Conservation (phyloP, 2,113 vertebrate species). For the Dipodomys merriami region DNA sequence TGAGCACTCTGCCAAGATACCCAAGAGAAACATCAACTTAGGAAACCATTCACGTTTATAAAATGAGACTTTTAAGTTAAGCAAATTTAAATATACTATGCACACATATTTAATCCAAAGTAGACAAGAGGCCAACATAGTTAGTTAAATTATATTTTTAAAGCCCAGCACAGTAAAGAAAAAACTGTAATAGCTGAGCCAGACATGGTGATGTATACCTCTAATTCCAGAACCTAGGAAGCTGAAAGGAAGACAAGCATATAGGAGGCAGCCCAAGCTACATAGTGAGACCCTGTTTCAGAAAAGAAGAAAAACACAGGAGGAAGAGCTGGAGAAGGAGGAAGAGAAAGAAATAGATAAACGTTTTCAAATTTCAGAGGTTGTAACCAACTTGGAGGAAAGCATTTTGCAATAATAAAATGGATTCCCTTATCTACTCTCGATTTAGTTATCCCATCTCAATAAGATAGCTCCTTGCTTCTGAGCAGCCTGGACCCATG, state of each 20-base stretch:
- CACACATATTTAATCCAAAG: neutral
- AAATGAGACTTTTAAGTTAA: neutral
- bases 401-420: neutral
- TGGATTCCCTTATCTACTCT: neutral
- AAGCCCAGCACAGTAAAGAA: neutral
- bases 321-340: too few relatives aligned
- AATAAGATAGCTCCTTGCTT: too few relatives aligned
- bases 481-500: neutral
- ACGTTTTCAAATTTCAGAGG: neutral
- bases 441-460: neutral
- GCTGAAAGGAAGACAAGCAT: too few relatives aligned
- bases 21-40: neutral
- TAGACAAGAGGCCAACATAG: neutral
- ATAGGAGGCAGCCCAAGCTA: too few relatives aligned
- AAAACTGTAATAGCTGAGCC: neutral
- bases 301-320: too few relatives aligned
- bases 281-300: too few relatives aligned
- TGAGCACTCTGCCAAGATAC: neutral
- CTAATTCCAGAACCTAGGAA: too few relatives aligned
- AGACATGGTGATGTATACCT: too few relatives aligned
- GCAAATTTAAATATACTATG: slow-evolving; percentile 5
- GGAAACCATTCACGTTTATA: neutral
- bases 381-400: neutral
- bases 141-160: neutral
- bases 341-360: neutral